Conservation (phyloP, 2,888 invertebrate genomes). For the Caenorhabditis sinica region DNA sequence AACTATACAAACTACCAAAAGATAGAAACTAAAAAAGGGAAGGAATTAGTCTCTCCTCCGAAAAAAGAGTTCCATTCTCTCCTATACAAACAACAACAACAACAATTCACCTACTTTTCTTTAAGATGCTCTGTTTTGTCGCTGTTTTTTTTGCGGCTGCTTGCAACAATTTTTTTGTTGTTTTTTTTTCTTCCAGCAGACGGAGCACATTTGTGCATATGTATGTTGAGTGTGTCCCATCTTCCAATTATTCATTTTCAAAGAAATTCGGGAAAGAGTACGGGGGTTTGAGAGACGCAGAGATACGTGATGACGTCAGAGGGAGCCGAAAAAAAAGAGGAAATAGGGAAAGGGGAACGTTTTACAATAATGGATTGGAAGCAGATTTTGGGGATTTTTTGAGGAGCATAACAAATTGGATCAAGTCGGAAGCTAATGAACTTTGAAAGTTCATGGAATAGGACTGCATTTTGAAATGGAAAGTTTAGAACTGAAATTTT, state of each 20-base stretch:
- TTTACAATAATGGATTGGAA: neutral
- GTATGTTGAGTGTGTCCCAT: constrained; percentile 19
- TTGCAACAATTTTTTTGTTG: constrained; percentile 38
- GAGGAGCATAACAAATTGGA: no score
- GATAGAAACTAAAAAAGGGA: constrained; percentile 1
- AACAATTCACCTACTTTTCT: constrained; percentile 40
- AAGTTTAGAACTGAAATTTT: no score
- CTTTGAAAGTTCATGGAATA: no score
- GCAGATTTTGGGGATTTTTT: neutral
- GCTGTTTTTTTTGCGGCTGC: constrained; percentile 2
- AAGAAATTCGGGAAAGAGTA: constrained; percentile 10
- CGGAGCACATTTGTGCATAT: constrained; percentile 22
- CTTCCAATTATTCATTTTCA: constrained; percentile 49
- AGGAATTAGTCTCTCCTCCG: constrained; percentile 12
- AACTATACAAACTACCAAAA: constrained; percentile 6
- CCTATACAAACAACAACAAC: constrained; percentile 36
- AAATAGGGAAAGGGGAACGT: neutral
- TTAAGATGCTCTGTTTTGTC: constrained; percentile 2
- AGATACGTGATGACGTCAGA: constrained; percentile 26
- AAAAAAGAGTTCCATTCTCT: neutral
- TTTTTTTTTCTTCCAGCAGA: constrained; percentile 31
- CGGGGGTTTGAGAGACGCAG: constrained; percentile 15
- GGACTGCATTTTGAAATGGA: no score
- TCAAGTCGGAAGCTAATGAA: no score
- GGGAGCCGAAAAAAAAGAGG: no score